Percentiles rank a stretch among this genome's conserved stretches.
phyloP scores from a whole-genome alignment of 2,113 vertebrate genomes.

The Saccopteryx bilineata region DNA sequence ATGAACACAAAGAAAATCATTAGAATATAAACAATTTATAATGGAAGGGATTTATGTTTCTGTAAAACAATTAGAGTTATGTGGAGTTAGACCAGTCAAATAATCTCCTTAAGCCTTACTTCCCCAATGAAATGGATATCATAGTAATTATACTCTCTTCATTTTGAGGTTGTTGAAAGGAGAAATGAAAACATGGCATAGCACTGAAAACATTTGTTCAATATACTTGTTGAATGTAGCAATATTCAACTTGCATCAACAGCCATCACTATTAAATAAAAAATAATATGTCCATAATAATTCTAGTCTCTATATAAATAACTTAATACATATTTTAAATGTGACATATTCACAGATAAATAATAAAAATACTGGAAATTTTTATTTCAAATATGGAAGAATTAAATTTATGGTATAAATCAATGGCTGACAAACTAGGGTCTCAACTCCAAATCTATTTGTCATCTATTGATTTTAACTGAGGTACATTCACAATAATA shows the following conservation, averaged over 20 bases:
- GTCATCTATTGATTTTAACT: not conserved
- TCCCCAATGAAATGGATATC: not conserved
- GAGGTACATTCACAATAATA: not conserved
- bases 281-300: not conserved
- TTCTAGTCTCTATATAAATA: not conserved
- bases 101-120: too few relatives aligned
- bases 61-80: not conserved
- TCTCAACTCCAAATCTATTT: not conserved
- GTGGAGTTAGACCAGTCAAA: not conserved
- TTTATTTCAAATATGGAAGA: not conserved
- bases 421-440: not conserved
- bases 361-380: not conserved
- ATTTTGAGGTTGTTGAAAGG: not conserved
- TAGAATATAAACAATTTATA: too few relatives aligned
- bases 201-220: not conserved
- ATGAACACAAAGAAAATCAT: too few relatives aligned
- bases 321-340: not conserved
- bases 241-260: not conserved
- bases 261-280: not conserved
- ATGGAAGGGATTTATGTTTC: too few relatives aligned
- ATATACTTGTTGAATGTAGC: not conserved
- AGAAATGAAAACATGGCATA: not conserved
- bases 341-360: not conserved
- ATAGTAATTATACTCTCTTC: not conserved
- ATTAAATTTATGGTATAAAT: not conserved